These are phyloP conservation scores for Leuciscus waleckii DNA, from an alignment of 2,797 vertebrate genomes.

Conservation along the genomic window DNA sequence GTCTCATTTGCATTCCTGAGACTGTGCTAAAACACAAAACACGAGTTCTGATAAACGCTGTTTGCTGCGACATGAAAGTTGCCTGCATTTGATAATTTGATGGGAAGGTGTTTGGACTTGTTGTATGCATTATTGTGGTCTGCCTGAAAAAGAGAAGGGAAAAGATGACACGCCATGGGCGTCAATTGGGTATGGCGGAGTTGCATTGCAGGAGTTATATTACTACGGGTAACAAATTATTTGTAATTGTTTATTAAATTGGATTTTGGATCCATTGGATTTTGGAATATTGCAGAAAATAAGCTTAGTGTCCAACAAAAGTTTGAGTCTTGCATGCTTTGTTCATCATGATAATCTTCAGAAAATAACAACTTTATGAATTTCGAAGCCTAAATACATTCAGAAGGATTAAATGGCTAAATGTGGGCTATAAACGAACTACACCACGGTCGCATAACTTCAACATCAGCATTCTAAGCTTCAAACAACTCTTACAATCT, in stretches of 20 bases:
- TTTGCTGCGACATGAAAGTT: slow-evolving; percentile 27
- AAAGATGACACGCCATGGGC: neutral
- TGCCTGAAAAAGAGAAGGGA: neutral
- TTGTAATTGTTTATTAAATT: too few relatives aligned
- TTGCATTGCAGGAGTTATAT: too few relatives aligned
- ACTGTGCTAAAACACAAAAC: slow-evolving; percentile 30
- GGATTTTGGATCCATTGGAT: too few relatives aligned
- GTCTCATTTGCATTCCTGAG: slow-evolving; percentile 66
- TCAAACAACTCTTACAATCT: neutral
- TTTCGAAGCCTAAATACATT: neutral
- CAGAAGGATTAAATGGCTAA: neutral
- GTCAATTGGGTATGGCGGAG: too few relatives aligned
- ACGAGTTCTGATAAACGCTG: slow-evolving; percentile 8
- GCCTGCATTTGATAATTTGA: slow-evolving; percentile 19
- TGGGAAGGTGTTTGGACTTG: neutral
- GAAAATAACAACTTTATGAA: neutral
- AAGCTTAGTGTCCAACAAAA: neutral
- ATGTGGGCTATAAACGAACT: neutral
- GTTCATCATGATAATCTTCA: too few relatives aligned
- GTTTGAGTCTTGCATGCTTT: neutral
- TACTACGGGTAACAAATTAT: too few relatives aligned
- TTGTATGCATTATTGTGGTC: neutral
- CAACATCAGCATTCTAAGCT: too few relatives aligned
- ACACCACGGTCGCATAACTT: neutral
- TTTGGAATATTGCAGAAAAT: neutral